Evolutionary conservation across 1,140 invertebrate genomes (phyloP).

Genomic region (Grapholita molesta): DNA sequence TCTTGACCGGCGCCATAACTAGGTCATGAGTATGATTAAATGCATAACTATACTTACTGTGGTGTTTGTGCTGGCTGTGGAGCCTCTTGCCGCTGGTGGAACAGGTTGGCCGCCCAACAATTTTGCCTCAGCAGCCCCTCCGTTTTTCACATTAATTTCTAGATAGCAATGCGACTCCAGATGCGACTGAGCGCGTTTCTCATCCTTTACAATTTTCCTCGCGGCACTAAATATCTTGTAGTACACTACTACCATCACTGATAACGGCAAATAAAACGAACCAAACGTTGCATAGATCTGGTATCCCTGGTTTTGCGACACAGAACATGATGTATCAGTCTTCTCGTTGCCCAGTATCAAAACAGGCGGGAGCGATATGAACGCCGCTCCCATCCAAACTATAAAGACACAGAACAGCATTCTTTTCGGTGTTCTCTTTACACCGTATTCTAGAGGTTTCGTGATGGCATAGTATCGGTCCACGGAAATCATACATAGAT

Average conservation of each 20-base stretch:
- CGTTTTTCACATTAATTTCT: conserved; percentile 85
- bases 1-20: conserved; percentile 8
- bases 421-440: conserved; percentile 89
- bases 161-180: conserved; percentile 87
- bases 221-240: conserved; percentile 94
- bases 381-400: conserved; percentile 94
- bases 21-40: conserved; percentile 3
- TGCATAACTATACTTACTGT: conserved; percentile 74
- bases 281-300: conserved; percentile 94
- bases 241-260: conserved; percentile 95
- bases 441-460: conserved; percentile 92
- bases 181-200: conserved; percentile 90
- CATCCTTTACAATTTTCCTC: conserved; percentile 89
- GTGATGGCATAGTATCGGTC: conserved; percentile 95
- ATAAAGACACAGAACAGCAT: conserved; percentile 91
- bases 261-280: conserved; percentile 93
- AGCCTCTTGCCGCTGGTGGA: conserved; percentile 70
- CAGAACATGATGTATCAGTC: conserved; percentile 86
- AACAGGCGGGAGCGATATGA: conserved; percentile 92
- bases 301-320: conserved; percentile 92
- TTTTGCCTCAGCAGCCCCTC: conserved; percentile 81
- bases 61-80: conserved; percentile 81
- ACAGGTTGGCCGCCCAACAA: conserved; percentile 72
- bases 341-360: conserved; percentile 94
- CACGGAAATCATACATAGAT: conserved; percentile 94